phyloP scores from a whole-genome alignment of 2,113 vertebrate genomes.

The Neodon shergylaensis region DNA sequence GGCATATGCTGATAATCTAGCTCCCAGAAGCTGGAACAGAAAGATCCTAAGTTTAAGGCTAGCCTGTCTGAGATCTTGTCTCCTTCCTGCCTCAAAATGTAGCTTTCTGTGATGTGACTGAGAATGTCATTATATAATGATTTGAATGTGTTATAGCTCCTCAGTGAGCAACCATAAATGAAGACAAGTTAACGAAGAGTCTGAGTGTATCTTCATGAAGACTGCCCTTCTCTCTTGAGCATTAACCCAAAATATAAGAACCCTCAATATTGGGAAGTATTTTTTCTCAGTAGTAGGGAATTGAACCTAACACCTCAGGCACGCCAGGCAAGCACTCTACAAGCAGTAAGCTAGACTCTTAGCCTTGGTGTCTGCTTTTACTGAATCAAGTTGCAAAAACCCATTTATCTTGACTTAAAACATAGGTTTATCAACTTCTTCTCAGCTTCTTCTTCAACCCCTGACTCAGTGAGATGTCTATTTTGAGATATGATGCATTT shows the following conservation, averaged over 20 bases:
- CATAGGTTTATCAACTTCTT: background rate
- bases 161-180: background rate
- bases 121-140: background rate
- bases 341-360: background rate
- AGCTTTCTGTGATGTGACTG: background rate
- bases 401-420: background rate
- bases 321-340: background rate
- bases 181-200: background rate
- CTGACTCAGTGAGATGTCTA: background rate
- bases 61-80: background rate
- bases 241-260: no score
- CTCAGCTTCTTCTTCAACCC: background rate
- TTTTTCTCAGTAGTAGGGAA: background rate
- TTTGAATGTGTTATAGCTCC: background rate
- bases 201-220: background rate
- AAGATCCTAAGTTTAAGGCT: background rate
- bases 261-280: accelerated
- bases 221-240: background rate
- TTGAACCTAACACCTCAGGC: background rate
- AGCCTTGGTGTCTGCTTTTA: background rate
- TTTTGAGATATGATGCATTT: constrained; percentile 47
- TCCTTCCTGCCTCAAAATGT: background rate
- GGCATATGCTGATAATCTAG: background rate
- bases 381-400: background rate
- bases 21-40: background rate